These are phyloP conservation scores for Leptinotarsa texana DNA, from an alignment of 1,140 invertebrate species.

Conservation along the genomic window DNA sequence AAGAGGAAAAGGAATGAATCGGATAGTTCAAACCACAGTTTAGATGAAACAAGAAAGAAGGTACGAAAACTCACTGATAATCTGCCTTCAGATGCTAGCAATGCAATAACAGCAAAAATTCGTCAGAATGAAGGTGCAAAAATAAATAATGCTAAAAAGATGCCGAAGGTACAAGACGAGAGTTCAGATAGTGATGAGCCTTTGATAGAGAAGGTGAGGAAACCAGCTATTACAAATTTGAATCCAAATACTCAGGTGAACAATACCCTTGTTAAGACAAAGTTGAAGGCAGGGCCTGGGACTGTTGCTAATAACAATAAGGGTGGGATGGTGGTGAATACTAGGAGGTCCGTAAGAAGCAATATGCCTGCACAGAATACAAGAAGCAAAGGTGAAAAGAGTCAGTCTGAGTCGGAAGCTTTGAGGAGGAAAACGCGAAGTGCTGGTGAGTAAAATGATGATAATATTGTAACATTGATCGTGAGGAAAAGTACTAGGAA, in stretches of 20 bases:
- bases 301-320: conserved; percentile 39
- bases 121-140: conserved; percentile 25
- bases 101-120: background rate
- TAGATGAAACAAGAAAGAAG: conserved; percentile 58
- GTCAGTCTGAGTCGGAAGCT: conserved; percentile 43
- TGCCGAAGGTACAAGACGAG: conserved; percentile 55
- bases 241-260: conserved; percentile 29
- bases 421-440: conserved; percentile 66
- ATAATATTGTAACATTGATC: background rate
- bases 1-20: conserved; percentile 79
- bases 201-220: conserved; percentile 72
- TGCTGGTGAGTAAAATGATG: conserved; percentile 58
- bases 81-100: background rate
- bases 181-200: conserved; percentile 80
- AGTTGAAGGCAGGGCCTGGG: conserved; percentile 27
- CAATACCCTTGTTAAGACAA: conserved; percentile 12
- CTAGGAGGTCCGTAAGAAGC: conserved; percentile 45
- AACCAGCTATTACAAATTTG: conserved; percentile 48
- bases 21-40: conserved; percentile 70
- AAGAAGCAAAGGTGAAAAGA: conserved; percentile 50
- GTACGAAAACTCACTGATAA: conserved; percentile 61
- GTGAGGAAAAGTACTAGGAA: background rate
- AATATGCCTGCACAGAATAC: conserved; percentile 48
- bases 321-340: conserved; percentile 47
- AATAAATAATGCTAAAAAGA: conserved; percentile 29